phyloP scores from a whole-genome alignment of 2,888 invertebrate genomes.

The Abrostola triplasia region DNA sequence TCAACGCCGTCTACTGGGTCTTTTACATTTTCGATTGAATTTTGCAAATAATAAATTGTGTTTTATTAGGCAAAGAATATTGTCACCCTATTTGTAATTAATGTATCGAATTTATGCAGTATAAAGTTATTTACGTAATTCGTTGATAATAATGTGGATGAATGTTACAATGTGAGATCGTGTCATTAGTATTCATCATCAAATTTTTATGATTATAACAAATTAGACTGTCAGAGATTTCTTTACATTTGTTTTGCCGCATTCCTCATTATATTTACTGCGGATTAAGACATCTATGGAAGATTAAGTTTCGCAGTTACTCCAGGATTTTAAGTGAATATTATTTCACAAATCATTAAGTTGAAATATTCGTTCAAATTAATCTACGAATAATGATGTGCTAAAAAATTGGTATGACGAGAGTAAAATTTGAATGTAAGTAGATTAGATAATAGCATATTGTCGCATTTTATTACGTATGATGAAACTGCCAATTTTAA shows the following conservation, averaged over 20 bases:
- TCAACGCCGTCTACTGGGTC: conserved; percentile 98
- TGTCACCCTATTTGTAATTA: conserved; percentile 46
- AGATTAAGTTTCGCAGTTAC: conserved; percentile 24
- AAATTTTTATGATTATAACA: too few relatives aligned
- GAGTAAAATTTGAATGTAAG: conserved; percentile 54
- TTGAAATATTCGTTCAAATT: not conserved
- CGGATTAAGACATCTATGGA: not conserved
- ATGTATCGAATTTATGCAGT: conserved; percentile 53
- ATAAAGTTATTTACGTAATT: conserved; percentile 23
- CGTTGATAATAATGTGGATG: conserved; percentile 18
- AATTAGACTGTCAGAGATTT: too few relatives aligned
- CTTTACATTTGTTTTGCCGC: too few relatives aligned
- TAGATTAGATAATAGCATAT: conserved; percentile 58
- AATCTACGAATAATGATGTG: conserved; percentile 28
- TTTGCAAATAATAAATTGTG: conserved; percentile 11
- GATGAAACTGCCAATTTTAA: conserved; percentile 72
- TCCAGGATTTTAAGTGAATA: conserved; percentile 9
- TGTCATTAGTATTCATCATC: too few relatives aligned
- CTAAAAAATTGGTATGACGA: conserved; percentile 23
- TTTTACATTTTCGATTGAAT: conserved; percentile 94
- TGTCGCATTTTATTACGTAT: conserved; percentile 52
- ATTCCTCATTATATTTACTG: too few relatives aligned
- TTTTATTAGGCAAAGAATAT: conserved; percentile 33
- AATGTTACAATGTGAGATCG: conserved; percentile 2
- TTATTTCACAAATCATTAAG: too few relatives aligned